Base-by-base conservation (phyloP, 2,113 vertebrate species). In the Cyprinus carpio region DNA sequence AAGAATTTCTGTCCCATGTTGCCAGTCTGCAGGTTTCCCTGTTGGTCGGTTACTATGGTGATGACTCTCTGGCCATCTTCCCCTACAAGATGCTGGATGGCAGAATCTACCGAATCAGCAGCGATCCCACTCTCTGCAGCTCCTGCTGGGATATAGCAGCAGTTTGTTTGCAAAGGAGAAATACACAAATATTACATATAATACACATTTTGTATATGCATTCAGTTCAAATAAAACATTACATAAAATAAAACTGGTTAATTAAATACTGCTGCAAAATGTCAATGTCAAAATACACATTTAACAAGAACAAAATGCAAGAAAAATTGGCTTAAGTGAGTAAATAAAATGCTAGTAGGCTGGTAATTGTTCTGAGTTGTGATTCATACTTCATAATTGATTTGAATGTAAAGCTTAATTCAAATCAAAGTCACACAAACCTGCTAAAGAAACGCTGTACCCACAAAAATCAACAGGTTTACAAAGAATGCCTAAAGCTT, bases 31-130 rank as follows among this genome's bases (percentile, higher is more conserved):
- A 94, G 88, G 76, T 84, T 89, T 64, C 92, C 89, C 60, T 95
- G 91, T 76, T 94, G 91, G 40, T 94, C 94, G 0, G 94, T 95
- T 27, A 95, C 93, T 43, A 96, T 94, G 82, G 96, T 90, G 60
- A 96, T 93, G 85, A 96, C 92, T 27, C 91, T 93, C 89, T 94
- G 95, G 82, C 92, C 91, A 65, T 93, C 88, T 2, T 91, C 87
- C 29, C 94, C 91, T 18, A 94, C 89, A 37, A 89, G 87, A 65
- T 92, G 92, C 74, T 92, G 93, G 9, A 94, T 31, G 49, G 93
- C 91, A 27, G 89, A 80, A 2, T 90, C 85, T 20, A 91, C 86
- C 0, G 90, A 77, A 79, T 90, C 88, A 25, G 91, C 89, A 23
- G 90, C 90, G 69, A 37, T n/a, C 0, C 27, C 65, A 46, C 96